Conservation (phyloP, 2,797 vertebrate genomes). For the Pterois miles region DNA sequence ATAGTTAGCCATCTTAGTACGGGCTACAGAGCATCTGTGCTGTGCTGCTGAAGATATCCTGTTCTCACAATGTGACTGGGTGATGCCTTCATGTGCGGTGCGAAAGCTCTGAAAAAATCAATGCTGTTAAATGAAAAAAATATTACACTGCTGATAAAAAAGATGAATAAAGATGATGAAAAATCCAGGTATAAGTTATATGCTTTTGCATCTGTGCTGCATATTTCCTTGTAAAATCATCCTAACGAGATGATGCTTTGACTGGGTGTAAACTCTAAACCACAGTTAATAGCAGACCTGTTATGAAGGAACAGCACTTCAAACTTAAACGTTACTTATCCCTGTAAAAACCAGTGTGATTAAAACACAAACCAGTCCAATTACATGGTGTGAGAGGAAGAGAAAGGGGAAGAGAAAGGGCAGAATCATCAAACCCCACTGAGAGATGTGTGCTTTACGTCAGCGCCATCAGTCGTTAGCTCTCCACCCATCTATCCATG, state of each 20-base stretch:
- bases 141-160: too few relatives aligned
- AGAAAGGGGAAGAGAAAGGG: not conserved
- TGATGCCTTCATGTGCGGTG: not conserved
- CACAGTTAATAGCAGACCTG: not conserved
- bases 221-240: not conserved
- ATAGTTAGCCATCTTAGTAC: not conserved
- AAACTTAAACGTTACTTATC: not conserved
- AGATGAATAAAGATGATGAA: too few relatives aligned
- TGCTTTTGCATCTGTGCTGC: not conserved
- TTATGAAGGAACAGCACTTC: not conserved
- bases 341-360: slow-evolving; percentile 1
- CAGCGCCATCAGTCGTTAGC: slow-evolving; percentile 28
- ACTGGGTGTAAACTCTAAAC: not conserved
- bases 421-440: not conserved
- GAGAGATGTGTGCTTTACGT: slow-evolving; percentile 20
- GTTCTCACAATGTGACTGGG: not conserved
- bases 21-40: too few relatives aligned
- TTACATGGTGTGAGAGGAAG: slow-evolving; percentile 3
- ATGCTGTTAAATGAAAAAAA: too few relatives aligned
- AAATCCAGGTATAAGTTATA: not conserved
- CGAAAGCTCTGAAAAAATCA: too few relatives aligned
- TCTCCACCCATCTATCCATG: slow-evolving; percentile 12
- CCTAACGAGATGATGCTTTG: not conserved
- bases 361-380: slow-evolving; percentile 14
- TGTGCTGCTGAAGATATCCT: too few relatives aligned